Conservation (phyloP, 2,113 vertebrate species). For the Callocephalon fimbriatum region DNA sequence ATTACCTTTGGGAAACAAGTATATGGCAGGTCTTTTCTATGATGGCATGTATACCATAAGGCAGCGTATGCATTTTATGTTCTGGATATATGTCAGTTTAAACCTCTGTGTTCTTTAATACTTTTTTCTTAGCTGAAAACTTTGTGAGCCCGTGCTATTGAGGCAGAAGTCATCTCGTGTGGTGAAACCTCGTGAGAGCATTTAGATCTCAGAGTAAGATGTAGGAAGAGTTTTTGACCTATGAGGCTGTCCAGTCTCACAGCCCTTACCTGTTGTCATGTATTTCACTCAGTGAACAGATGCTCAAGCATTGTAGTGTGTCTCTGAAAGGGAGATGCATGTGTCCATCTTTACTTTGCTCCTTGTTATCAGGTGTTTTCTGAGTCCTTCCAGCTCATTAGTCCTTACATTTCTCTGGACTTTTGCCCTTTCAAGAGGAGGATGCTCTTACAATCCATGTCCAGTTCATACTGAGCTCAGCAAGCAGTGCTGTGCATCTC, state of each 20-base stretch:
- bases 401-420: not conserved
- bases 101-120: not conserved
- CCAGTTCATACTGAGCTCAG: not conserved
- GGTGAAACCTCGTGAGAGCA: not conserved
- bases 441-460: not conserved
- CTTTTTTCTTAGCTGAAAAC: not conserved
- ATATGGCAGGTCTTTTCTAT: not conserved
- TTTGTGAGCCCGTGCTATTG: not conserved
- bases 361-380: not conserved
- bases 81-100: not conserved
- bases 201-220: not conserved
- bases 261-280: accelerated
- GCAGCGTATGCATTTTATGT: not conserved
- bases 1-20: not conserved
- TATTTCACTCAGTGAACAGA: not conserved
- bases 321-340: not conserved
- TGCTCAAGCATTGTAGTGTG: accelerated
- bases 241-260: not conserved
- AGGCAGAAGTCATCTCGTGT: not conserved
- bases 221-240: not conserved
- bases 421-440: not conserved
- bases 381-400: not conserved
- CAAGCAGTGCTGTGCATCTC: not conserved
- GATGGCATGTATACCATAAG: not conserved
- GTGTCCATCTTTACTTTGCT: not conserved